A percentile compares a stretch with the other conserved stretches of the same genome.
These are phyloP conservation scores for Gorsachius magnificus DNA, from an alignment of 2,797 vertebrate genomes.

Conservation along the genomic window DNA sequence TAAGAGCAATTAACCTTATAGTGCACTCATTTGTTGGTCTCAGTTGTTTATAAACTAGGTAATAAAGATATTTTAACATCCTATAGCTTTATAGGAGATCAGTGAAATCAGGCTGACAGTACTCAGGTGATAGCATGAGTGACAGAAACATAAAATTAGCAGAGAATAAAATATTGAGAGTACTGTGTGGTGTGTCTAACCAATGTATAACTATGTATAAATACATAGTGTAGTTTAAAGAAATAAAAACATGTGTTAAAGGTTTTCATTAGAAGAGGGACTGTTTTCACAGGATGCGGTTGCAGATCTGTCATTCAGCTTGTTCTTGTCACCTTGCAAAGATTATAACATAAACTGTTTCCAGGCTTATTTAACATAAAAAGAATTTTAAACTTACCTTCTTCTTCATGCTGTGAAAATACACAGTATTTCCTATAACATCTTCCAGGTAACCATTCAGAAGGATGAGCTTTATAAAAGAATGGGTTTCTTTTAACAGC, in stretches of 20 bases:
- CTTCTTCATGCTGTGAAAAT: not conserved
- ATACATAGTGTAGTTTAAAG: not conserved
- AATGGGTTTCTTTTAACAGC: not conserved
- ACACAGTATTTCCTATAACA: not conserved
- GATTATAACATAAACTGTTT: not conserved
- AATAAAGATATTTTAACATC: conserved; percentile 60
- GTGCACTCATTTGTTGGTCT: conserved; percentile 39
- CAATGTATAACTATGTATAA: not conserved
- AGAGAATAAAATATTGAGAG: not conserved
- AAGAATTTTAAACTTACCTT: not conserved
- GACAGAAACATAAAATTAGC: not conserved
- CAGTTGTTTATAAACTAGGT: conserved; percentile 60
- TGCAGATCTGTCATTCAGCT: not conserved
- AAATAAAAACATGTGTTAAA: not conserved
- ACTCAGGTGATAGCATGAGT: not conserved
- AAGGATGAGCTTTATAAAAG: not conserved
- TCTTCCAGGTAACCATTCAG: not conserved
- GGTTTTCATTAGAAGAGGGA: not conserved
- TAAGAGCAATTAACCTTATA: conserved; percentile 60
- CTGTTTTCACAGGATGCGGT: not conserved
- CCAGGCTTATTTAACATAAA: not conserved
- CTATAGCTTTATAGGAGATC: conserved; percentile 44
- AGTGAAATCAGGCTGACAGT: not conserved
- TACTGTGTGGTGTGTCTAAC: not conserved
- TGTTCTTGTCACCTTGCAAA: not conserved